Evolutionary conservation across 1,140 invertebrate species (phyloP), one percentile per base, ranked within the genome.

Genomic region (Mercenaria mercenaria): DNA sequence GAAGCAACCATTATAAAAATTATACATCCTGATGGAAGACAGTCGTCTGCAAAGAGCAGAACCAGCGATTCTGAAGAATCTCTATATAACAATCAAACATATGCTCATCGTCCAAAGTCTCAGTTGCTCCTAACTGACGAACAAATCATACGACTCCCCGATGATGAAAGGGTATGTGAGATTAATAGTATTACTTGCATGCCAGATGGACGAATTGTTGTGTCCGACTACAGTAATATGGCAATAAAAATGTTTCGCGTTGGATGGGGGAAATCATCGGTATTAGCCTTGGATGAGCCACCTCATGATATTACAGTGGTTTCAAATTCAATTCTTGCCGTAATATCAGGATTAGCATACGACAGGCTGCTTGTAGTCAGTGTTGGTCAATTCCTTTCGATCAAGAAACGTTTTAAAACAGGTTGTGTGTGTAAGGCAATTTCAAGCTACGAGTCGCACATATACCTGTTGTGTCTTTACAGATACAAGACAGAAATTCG

Each of bases 121-220:
- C 50, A 79, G 34, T 32, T 87, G 29, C 26, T 59, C 18, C 56
- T 79, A n/a, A 37, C 37, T 39, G 26, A 18, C 0, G 85, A 87
- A 23, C 74, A 87, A 32, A 79, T 76, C 20, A 29, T 87, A 10
- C 47, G 74, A 26, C 18, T 79, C 20, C 74, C 37, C 0, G 41
- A 79, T 23, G 85, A 87, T n/a, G 32, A 26, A n/a, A 4, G 18
- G 20, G 18, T 39, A 0, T 88, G 86, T 37, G 61, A 81, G 20
- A 72, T 88, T 2, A 88, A 81, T 56, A 39, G 86, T 26, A 72
- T 88, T 13, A 32, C 72, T 4, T 88, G 86, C n/a, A 81, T 88
- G 86, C 86, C 76, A n/a, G 86, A 88, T 39, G 86, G 86, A 10
- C 43, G 76, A n/a, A 59, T 88, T 29, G 20, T 81, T 39, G 77